Base-by-base conservation (phyloP, 1,140 invertebrate genomes). In the Lutraria rhynchaena region DNA sequence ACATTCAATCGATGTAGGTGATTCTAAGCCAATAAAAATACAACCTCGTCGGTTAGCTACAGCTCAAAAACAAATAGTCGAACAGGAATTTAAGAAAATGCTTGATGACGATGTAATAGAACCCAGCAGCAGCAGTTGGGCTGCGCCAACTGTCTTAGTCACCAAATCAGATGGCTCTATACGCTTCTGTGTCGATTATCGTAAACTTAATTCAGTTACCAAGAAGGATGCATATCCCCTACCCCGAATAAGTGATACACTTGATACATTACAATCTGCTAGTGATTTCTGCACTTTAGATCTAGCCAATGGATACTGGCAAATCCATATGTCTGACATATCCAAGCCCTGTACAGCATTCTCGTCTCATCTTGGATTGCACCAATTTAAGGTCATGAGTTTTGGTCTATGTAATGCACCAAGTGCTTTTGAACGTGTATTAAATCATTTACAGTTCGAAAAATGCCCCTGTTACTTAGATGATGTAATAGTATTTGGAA, bases 161-260 rank as follows among this genome's bases (percentile, higher is more conserved):
- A 94, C 94, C 55, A 95, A 95, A 71, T 93, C 93, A 46, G 86
- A 93, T 89, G 90, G 92, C 65, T 61, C 89, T 60, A 55, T 87
- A 27, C 85, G 92, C 73, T 80, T 94, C 80, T 93, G 90, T 81
- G 80, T 94, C 0, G 93, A 94, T 86, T 94, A 90, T 84, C 53
- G 93, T 35, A 60, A 75, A 41, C 44, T 94, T 15, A 94, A 94
- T 85, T 7, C 4, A 69, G 85, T 82, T 0, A 93, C 91, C 0
- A 86, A 88, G 1, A 83, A 87, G 35, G 93, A 94, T 84, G 87
- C 81, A 46, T 94, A 92, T 83, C 94, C 94, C 83, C 71, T 94
- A 4, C 94, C 93, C 0, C 57, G 85, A 4, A 93, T 94, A 35
- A 90, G 93, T 24, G 92, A 93, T n/a, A 85, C 86, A 5, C 58